Evolutionary conservation across 1,140 invertebrate genomes (phyloP).

Genomic region (Elymnias hypermnestra): DNA sequence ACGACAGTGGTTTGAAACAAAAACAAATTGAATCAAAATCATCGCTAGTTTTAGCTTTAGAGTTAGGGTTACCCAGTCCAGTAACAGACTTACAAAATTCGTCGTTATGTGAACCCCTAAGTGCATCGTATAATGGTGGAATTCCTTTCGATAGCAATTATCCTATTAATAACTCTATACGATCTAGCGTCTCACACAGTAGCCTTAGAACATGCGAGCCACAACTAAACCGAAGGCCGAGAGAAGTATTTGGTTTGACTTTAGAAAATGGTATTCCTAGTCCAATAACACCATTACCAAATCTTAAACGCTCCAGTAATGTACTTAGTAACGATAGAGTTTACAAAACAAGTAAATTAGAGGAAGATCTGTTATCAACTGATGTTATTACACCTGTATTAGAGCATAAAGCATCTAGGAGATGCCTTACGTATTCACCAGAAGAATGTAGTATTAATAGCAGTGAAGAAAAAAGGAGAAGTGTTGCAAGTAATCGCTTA

Average conservation of each 20-base stretch:
- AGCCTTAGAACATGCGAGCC: conserved; percentile 44
- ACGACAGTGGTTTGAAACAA: conserved; percentile 49
- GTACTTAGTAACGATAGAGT: conserved; percentile 61
- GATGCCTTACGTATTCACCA: conserved; percentile 64
- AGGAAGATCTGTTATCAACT: conserved; percentile 46
- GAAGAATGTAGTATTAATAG: conserved; percentile 64
- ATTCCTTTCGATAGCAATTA: conserved; percentile 6
- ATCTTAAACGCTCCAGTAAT: conserved; percentile 55
- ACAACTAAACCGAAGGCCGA: conserved; percentile 40
- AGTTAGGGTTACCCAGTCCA: conserved; percentile 60
- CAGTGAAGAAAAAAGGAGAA: conserved; percentile 60
- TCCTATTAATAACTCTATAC: conserved; percentile 33
- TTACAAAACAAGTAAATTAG: conserved; percentile 61
- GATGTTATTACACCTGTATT: conserved; percentile 56
- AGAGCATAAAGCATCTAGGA: conserved; percentile 61
- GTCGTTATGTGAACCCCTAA: conserved; percentile 42
- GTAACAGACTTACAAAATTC: conserved; percentile 42
- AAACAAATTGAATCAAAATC: conserved; percentile 37
- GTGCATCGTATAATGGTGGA: conserved; percentile 19
- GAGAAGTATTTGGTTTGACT: conserved; percentile 57
- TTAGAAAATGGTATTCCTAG: conserved; percentile 65
- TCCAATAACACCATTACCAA: conserved; percentile 57
- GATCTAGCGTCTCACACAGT: conserved; percentile 56
- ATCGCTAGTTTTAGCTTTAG: conserved; percentile 43
- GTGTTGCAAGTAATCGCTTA: conserved; percentile 57